These are phyloP conservation scores for Vicugna pacos DNA, from an alignment of 2,113 vertebrate genomes.

Conservation along the genomic window DNA sequence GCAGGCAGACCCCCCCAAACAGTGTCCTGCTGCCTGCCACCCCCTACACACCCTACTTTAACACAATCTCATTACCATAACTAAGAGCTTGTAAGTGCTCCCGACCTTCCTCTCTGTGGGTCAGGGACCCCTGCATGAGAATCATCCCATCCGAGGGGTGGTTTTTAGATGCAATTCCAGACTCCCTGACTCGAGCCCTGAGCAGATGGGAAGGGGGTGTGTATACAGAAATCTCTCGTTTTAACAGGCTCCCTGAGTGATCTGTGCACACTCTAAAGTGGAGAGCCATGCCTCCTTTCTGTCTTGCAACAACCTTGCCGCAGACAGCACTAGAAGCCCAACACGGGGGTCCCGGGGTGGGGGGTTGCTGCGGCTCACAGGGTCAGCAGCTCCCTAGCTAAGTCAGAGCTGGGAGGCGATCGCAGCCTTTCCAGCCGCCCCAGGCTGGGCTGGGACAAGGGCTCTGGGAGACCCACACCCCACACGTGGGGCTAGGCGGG, in stretches of 20 bases:
- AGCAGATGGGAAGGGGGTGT: no score
- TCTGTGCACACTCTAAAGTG: fast-evolving
- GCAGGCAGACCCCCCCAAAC: not conserved
- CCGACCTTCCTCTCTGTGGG: not conserved
- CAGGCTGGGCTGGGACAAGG: no score
- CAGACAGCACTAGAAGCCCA: not conserved
- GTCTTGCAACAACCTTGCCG: not conserved
- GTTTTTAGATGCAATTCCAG: no score
- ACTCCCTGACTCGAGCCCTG: not conserved
- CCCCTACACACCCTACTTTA: not conserved
- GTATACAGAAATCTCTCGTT: not conserved
- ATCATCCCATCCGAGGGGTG: not conserved
- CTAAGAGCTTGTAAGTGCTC: not conserved
- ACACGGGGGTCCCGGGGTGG: not conserved
- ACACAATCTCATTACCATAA: not conserved
- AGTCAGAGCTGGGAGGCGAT: not conserved
- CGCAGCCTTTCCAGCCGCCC: no score
- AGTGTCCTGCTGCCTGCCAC: not conserved
- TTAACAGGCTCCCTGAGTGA: not conserved
- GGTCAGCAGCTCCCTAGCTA: no score
- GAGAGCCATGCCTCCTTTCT: not conserved
- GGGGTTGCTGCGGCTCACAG: no score
- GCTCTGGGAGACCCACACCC: not conserved
- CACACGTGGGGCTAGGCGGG: no score
- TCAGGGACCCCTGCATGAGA: not conserved